These are phyloP conservation scores for Cromileptes altivelis DNA, from an alignment of 2,113 vertebrate species.

Conservation along the genomic window DNA sequence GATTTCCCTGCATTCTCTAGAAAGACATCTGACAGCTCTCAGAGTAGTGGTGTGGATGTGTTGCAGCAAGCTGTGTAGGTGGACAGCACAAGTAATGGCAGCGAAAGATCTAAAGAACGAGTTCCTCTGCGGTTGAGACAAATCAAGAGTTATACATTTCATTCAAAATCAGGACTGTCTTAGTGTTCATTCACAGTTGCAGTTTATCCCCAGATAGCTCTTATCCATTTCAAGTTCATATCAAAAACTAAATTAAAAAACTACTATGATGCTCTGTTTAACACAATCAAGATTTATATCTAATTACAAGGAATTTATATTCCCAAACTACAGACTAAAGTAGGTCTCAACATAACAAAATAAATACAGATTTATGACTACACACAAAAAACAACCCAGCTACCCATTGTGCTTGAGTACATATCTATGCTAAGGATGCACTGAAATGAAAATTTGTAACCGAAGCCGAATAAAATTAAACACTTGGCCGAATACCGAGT, in stretches of 20 bases:
- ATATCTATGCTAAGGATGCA: no score
- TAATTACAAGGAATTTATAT: neutral
- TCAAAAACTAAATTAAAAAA: neutral
- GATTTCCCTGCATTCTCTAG: neutral
- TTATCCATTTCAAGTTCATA: neutral
- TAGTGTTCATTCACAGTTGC: neutral
- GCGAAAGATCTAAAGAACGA: conserved; percentile 24
- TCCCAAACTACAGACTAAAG: no score
- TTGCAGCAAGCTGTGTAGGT: conserved; percentile 41
- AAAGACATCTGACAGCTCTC: conserved; percentile 16
- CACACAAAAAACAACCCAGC: neutral
- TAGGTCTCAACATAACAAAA: no score
- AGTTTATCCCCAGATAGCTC: neutral
- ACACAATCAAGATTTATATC: neutral
- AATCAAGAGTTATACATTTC: neutral
- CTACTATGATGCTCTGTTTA: neutral
- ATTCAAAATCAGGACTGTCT: neutral
- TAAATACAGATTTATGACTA: no score
- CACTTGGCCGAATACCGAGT: no score
- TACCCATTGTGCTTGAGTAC: no score
- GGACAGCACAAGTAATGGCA: conserved; percentile 21
- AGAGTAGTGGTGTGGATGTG: conserved; percentile 16
- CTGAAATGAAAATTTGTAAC: no score
- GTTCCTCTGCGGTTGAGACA: neutral
- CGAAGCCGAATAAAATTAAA: no score